Conservation (phyloP, 2,888 invertebrate species). For the Polyommatus iphigenia region DNA sequence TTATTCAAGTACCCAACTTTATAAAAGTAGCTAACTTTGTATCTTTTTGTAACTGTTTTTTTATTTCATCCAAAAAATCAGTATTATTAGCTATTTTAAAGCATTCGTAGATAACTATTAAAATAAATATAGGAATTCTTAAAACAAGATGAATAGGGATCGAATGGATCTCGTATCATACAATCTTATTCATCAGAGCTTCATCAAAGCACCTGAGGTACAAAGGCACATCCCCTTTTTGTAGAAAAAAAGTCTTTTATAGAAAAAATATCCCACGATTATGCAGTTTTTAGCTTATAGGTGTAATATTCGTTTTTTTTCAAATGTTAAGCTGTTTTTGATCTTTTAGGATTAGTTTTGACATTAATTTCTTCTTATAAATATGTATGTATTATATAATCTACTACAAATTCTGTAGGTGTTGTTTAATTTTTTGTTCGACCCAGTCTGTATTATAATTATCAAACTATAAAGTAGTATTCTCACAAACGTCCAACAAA, state of each 20-base stretch:
- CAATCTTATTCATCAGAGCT: conserved; percentile 45
- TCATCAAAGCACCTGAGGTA: conserved; percentile 60
- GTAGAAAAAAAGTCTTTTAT: conserved; percentile 52
- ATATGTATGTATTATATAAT: background rate
- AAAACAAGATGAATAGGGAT: conserved; percentile 27
- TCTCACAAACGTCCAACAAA: too few relatives aligned
- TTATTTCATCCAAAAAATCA: background rate
- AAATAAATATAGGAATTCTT: conserved; percentile 26
- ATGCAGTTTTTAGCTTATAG: conserved; percentile 54
- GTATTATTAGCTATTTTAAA: background rate
- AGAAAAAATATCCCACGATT: conserved; percentile 65
- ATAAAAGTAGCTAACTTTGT: background rate
- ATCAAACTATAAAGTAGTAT: too few relatives aligned
- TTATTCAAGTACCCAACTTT: background rate
- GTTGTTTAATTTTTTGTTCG: background rate
- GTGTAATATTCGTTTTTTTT: conserved; percentile 47
- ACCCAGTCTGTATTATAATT: too few relatives aligned
- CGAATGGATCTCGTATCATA: conserved; percentile 27
- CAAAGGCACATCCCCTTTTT: conserved; percentile 58
- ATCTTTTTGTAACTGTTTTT: background rate
- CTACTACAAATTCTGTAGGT: background rate
- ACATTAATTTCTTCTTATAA: background rate
- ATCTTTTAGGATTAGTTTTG: background rate
- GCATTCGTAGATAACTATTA: background rate
- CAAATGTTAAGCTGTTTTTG: conserved; percentile 37